Evolutionary conservation across 2,797 vertebrate genomes (phyloP), one percentile per base, ranked within the genome.

Genomic region (Xenopus petersii): DNA sequence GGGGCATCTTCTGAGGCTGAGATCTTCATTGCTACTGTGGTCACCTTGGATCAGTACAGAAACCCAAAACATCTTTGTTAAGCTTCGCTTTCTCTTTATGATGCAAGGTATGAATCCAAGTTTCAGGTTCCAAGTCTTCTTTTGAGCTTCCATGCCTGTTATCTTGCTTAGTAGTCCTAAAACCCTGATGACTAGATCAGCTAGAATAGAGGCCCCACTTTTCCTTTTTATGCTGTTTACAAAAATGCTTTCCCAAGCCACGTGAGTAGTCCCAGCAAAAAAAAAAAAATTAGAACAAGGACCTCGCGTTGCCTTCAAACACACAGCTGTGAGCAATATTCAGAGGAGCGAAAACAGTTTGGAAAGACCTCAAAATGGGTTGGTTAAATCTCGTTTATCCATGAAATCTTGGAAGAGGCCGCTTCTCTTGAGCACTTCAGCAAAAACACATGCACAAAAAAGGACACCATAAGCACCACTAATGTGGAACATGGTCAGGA

Each of bases 321-420:
- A 74, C 36, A 48, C 30, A 84, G 71, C 77, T 74, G 49, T 71
- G 71, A 81, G 80, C 82, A 82, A 30, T 46, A 73, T 12, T 75
- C 73, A 59, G 10, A 74, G 78, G 65, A 64, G 77, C 46, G 80
- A 79, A 81, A 2, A 77, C 56, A 74, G 2, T 71, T 79, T 13
- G 67, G 75, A 78, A 81, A 80, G 70, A 80, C 66, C 80, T 70
- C 75, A 73, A 78, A 21, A 80, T 26, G 59, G 48, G 66, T 21
- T 8, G 21, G 24, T 74, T 70, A 81, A 74, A 0, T 2, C 69
- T 79, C 33, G 4, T 73, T 82, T 82, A 82, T 49, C 82, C 66
- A 75, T 85, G 80, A 81, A 71, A 74, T 68, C 75, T 76, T n/a
- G 69, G 79, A 78, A 83, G 83, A 70, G 54, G 0, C 1, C 78